phyloP scores from a whole-genome alignment of 2,797 vertebrate genomes.

The Psittacula echo region DNA sequence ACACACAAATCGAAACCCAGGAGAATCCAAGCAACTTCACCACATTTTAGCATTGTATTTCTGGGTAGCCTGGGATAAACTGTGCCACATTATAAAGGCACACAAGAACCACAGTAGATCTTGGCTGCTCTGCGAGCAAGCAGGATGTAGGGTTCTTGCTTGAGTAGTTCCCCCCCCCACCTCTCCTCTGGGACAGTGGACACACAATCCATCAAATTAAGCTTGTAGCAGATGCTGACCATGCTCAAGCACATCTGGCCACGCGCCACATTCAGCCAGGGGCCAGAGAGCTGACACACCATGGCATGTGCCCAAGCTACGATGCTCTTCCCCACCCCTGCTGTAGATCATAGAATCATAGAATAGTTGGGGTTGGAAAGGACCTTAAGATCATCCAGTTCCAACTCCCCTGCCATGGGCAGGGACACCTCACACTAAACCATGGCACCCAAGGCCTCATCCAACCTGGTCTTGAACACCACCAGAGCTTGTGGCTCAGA shows the following conservation, averaged over 20 bases:
- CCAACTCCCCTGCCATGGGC: too few relatives aligned
- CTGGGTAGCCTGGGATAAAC: background rate
- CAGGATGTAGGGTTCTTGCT: background rate
- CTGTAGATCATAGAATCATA: background rate
- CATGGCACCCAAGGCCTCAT: too few relatives aligned
- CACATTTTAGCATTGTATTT: background rate
- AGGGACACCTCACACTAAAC: too few relatives aligned
- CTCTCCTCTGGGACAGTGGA: background rate
- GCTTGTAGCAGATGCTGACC: background rate
- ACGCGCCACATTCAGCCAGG: rapidly evolving
- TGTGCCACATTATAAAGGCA: background rate
- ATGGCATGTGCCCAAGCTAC: background rate
- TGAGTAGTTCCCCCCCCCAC: background rate
- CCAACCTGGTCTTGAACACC: too few relatives aligned
- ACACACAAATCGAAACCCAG: background rate
- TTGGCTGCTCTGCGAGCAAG: background rate
- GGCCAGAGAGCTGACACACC: background rate
- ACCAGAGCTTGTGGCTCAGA: background rate
- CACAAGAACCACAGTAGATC: background rate
- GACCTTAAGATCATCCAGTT: too few relatives aligned
- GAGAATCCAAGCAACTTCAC: background rate
- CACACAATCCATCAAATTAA: background rate
- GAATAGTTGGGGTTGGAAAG: too few relatives aligned
- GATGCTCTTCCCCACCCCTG: background rate
- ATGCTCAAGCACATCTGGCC: background rate